A percentile compares a stretch with the other conserved stretches of the same genome.
phyloP scores from a whole-genome alignment of 2,888 invertebrate species.

The Nemurella pictetii region DNA sequence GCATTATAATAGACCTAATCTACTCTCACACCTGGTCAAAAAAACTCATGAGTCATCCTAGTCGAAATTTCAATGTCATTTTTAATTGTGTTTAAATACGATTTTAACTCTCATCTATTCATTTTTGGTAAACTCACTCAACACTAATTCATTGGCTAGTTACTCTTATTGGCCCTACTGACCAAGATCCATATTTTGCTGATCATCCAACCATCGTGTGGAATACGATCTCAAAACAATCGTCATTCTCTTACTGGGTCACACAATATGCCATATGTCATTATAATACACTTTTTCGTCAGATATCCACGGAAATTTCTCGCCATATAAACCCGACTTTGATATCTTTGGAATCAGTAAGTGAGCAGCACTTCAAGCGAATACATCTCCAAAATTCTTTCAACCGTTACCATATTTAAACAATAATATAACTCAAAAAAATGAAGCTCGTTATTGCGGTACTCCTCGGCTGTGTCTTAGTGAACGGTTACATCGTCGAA shows the following conservation, averaged over 20 bases:
- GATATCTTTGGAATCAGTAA: not conserved
- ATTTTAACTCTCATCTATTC: not conserved
- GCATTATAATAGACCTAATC: not conserved
- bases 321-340: not conserved
- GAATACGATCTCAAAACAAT: not conserved
- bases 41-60: not conserved
- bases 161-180: constrained; percentile 24
- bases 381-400: not conserved
- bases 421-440: not conserved
- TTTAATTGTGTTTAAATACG: not conserved
- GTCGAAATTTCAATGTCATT: not conserved
- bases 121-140: not conserved
- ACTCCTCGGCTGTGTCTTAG: not conserved
- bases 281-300: not conserved
- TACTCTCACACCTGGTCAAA: not conserved
- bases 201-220: not conserved
- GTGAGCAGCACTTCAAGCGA: not conserved
- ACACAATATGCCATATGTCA: constrained; percentile 15
- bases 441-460: constrained; percentile 11
- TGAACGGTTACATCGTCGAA: not conserved
- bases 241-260: constrained; percentile 6
- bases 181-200: constrained; percentile 11
- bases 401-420: not conserved
- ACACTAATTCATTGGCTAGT: not conserved
- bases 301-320: not conserved